Evolutionary conservation across 2,113 vertebrate species (phyloP).

Genomic region (Xiphophorus hellerii): DNA sequence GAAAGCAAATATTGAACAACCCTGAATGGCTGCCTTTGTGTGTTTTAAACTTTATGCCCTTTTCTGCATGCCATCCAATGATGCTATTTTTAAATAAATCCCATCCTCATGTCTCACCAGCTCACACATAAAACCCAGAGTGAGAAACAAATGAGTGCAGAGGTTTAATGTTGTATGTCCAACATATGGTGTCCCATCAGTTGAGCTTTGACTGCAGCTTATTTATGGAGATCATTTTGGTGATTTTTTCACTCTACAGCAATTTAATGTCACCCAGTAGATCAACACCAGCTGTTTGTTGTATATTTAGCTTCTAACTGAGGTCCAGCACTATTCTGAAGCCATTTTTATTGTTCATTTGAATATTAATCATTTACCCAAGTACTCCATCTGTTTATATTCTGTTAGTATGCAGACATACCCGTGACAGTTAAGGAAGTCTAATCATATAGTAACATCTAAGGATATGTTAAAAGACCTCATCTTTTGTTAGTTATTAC

Average conservation of each 20-base stretch:
- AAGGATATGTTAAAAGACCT: background rate
- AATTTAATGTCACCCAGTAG: constrained; percentile 1
- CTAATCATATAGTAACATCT: background rate
- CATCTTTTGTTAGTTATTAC: background rate
- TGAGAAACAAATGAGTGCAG: background rate
- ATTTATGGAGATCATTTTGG: background rate
- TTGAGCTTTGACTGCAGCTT: background rate
- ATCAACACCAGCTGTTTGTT: constrained; percentile 20
- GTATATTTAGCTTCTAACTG: constrained; percentile 3
- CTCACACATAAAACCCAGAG: background rate
- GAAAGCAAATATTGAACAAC: no score
- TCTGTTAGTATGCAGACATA: background rate
- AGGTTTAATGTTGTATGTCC: background rate
- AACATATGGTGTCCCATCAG: background rate
- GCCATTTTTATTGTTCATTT: background rate
- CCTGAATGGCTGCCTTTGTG: no score
- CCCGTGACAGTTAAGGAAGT: background rate
- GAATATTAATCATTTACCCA: background rate
- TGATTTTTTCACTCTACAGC: background rate
- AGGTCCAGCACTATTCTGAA: constrained; percentile 3
- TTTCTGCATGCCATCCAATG: no score
- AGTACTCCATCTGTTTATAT: background rate
- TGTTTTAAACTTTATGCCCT: no score
- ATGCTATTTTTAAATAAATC: background rate
- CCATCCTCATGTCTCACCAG: background rate